These are phyloP conservation scores for Pogonus chalceus DNA, from an alignment of 1,140 invertebrate species.

Conservation along the genomic window DNA sequence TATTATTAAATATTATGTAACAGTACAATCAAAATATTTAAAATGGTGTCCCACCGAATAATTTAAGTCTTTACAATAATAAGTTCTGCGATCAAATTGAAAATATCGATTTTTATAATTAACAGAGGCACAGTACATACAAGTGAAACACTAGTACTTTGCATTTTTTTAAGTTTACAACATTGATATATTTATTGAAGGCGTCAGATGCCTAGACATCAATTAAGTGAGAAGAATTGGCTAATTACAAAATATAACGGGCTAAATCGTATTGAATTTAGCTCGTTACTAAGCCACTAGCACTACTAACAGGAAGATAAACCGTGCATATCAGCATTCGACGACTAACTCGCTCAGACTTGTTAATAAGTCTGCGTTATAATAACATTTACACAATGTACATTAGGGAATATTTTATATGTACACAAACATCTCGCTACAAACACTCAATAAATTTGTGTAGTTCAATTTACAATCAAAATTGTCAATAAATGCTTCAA, in stretches of 20 bases:
- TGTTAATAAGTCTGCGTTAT: conserved; percentile 5
- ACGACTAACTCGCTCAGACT: conserved; percentile 14
- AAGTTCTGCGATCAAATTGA: neutral
- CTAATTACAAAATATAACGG: conserved; percentile 29
- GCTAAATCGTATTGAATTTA: conserved; percentile 16
- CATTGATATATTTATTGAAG: conserved; percentile 23
- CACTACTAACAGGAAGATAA: conserved; percentile 35
- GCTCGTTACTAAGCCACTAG: conserved; percentile 20
- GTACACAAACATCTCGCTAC: conserved; percentile 26
- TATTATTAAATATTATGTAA: no score
- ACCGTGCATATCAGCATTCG: conserved; percentile 34
- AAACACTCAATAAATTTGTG: no score
- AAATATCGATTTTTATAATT: conserved; percentile 12
- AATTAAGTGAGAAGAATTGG: conserved; percentile 9
- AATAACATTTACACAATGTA: conserved; percentile 19
- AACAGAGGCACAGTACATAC: conserved; percentile 30
- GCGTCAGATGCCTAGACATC: conserved; percentile 7
- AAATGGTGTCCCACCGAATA: no score
- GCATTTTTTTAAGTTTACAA: conserved; percentile 17
- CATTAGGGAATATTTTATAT: conserved; percentile 18
- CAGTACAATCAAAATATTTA: no score
- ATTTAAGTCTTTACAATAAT: neutral
- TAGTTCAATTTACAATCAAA: neutral
- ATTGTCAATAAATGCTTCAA: neutral
- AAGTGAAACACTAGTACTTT: conserved; percentile 29